A percentile compares a stretch with the other conserved stretches of the same genome.
These are phyloP conservation scores for Odontophorus gujanensis DNA, from an alignment of 2,113 vertebrate genomes.

Conservation along the genomic window DNA sequence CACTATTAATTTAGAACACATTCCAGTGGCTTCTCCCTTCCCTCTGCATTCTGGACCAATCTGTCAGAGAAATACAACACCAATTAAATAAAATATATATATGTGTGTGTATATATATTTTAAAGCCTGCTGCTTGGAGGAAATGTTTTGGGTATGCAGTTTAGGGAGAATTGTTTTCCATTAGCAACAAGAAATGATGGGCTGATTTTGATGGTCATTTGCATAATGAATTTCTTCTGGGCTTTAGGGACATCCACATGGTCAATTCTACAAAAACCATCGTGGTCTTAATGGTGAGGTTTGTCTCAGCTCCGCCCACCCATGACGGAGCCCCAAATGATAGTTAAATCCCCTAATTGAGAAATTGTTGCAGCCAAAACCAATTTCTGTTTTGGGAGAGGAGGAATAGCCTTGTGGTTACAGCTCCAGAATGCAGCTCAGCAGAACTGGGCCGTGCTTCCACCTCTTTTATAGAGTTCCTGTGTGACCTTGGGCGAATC, in stretches of 20 bases:
- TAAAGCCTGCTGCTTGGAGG: constrained; percentile 31
- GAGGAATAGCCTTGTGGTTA: not conserved
- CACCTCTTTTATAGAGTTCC: not conserved
- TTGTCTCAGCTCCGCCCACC: not conserved
- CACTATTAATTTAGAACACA: constrained; percentile 75
- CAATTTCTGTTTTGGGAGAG: constrained; percentile 6
- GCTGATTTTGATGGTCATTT: constrained; percentile 31
- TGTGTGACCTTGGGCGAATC: not conserved
- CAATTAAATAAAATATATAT: constrained; percentile 23
- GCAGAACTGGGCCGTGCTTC: not conserved
- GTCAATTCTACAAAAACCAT: not conserved
- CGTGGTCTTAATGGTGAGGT: not conserved
- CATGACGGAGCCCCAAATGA: not conserved
- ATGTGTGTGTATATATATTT: constrained; percentile 15
- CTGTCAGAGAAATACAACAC: constrained; percentile 56
- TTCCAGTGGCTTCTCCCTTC: constrained; percentile 74
- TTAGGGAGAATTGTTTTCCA: constrained; percentile 28
- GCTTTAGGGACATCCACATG: not conserved
- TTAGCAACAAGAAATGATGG: constrained; percentile 19
- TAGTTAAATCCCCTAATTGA: not conserved
- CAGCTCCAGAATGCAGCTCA: not conserved
- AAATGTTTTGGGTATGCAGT: not conserved
- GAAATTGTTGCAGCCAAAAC: constrained; percentile 26
- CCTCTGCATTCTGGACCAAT: constrained; percentile 62
- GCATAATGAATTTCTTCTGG: constrained; percentile 16